Evolutionary conservation across 2,888 invertebrate species (phyloP).

Genomic region (Tachina lurida): DNA sequence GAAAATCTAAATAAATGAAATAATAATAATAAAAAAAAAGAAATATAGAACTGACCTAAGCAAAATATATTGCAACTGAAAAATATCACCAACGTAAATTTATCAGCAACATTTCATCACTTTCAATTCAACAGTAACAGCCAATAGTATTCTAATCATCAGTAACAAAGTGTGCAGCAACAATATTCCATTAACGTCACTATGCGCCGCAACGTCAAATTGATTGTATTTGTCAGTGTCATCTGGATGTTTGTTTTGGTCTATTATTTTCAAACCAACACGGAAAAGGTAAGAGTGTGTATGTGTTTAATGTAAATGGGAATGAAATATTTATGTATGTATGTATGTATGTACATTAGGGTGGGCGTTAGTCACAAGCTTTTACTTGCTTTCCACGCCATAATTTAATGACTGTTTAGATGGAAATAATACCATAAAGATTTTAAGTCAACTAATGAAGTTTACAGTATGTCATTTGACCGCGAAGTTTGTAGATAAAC

Average conservation of each 20-base stretch:
- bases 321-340: neutral
- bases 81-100: conserved; percentile 19
- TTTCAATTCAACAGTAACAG: conserved; percentile 15
- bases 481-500: no score
- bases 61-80: conserved; percentile 20
- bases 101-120: conserved; percentile 3
- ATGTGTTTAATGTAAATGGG: conserved; percentile 1
- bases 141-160: conserved; percentile 3
- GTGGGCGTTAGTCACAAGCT: neutral
- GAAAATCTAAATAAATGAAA: conserved; percentile 36
- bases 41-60: conserved; percentile 43
- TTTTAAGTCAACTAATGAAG: no score
- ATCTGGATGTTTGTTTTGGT: conserved; percentile 83
- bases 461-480: no score
- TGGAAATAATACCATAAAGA: no score
- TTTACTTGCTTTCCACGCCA: no score
- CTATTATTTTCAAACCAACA: conserved; percentile 82
- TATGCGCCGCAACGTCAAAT: conserved; percentile 82
- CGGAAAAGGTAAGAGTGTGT: conserved; percentile 80
- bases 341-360: no score
- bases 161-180: conserved; percentile 3
- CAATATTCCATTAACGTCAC: conserved; percentile 32
- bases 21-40: conserved; percentile 34
- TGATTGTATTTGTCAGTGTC: conserved; percentile 82
- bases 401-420: no score